phyloP scores from a whole-genome alignment of 2,113 vertebrate species.

The Corythornis vintsioides region DNA sequence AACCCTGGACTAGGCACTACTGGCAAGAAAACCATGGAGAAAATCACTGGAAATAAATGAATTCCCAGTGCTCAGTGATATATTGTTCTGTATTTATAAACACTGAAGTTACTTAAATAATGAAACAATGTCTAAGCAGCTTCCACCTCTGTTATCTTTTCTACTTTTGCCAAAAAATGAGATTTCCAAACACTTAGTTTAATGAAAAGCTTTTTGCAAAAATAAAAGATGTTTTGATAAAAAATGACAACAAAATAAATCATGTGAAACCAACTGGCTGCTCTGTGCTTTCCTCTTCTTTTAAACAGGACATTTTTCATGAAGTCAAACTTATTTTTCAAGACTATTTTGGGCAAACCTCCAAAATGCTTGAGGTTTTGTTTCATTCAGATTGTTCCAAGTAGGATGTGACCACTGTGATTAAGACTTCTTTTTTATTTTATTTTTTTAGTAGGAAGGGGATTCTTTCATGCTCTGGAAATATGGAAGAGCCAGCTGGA shows the following conservation, averaged over 20 bases:
- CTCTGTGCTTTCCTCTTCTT: not conserved
- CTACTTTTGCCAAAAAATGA: not conserved
- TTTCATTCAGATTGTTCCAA: constrained; percentile 9
- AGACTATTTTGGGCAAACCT: not conserved
- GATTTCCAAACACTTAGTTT: not conserved
- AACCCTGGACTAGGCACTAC: not conserved
- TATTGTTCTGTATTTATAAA: not conserved
- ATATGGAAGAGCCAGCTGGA: not conserved
- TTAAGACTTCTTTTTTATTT: not conserved
- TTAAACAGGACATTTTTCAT: constrained; percentile 4
- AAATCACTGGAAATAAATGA: not conserved
- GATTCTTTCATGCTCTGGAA: not conserved
- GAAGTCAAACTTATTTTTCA: not conserved
- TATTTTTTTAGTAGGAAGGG: not conserved
- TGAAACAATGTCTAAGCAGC: not conserved
- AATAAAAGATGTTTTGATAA: constrained; percentile 9
- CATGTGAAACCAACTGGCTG: not conserved
- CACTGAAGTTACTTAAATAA: not conserved
- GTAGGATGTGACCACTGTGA: not conserved
- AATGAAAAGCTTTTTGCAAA: not conserved
- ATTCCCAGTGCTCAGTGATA: not conserved
- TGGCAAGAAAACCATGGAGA: not conserved
- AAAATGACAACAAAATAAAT: constrained; percentile 15
- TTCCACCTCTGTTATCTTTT: not conserved
- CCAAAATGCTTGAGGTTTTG: constrained; percentile 4